A percentile compares a stretch with the other conserved stretches of the same genome.
phyloP scores from a whole-genome alignment of 2,888 invertebrate species.

The Crematogaster levior region DNA sequence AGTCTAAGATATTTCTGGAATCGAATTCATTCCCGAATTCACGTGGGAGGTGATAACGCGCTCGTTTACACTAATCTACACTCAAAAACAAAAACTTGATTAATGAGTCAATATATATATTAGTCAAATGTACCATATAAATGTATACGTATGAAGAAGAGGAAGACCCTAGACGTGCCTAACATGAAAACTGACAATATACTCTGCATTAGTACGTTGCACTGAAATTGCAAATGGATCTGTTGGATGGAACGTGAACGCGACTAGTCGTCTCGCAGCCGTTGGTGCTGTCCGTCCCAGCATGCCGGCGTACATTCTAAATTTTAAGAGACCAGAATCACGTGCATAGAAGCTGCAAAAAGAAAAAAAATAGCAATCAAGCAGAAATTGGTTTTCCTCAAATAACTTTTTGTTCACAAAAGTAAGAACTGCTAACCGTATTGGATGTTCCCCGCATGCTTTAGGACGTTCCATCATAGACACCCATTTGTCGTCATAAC shows the following conservation, averaged over 20 bases:
- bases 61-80: too few relatives aligned
- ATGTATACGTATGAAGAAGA: not conserved
- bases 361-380: conserved; percentile 20
- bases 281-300: conserved; percentile 89
- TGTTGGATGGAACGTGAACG: conserved; percentile 98
- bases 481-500: conserved; percentile 98
- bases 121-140: not conserved
- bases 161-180: conserved; percentile 87
- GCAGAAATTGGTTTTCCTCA: not conserved
- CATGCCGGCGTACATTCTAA: conserved; percentile 91
- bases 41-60: too few relatives aligned
- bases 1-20: too few relatives aligned
- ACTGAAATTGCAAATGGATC: conserved; percentile 99
- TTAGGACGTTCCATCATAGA: conserved; percentile 98
- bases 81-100: too few relatives aligned
- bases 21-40: too few relatives aligned
- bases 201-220: conserved; percentile 96
- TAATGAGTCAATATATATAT: not conserved
- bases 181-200: conserved; percentile 97
- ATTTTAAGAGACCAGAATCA: conserved; percentile 92
- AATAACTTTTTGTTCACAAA: not conserved
- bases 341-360: conserved; percentile 93
- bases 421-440: conserved; percentile 88
- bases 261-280: conserved; percentile 92
- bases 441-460: conserved; percentile 96